Evolutionary conservation across 2,888 invertebrate species (phyloP), one percentile per base, ranked within the genome.

Genomic region (Ophion ventricosus): DNA sequence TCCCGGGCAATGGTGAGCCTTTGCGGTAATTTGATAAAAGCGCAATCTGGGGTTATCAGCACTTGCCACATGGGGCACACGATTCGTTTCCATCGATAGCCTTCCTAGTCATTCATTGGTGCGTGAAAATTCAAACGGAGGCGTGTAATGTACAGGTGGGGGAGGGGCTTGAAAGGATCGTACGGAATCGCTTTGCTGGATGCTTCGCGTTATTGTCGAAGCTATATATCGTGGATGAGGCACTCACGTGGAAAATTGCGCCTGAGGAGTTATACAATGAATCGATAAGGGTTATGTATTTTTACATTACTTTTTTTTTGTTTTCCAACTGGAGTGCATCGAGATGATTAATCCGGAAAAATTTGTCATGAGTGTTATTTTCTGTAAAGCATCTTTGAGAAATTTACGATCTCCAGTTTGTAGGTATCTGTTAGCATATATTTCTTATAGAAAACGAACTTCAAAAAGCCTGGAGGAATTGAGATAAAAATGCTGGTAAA

Each of bases 11-110:
- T 20, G 66, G 49, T 43, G 61, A 57, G 75, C 73, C 79, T 5
- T 29, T 67, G 59, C 67, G 79, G 85, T 92, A 92, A 93, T 92
- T 91, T 88, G 89, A 92, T 93, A 88, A 83, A 89, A 87, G 88
- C 86, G 89, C 92, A 92, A 93, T 93, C 88, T 89, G 87, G 77
- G 90, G 91, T 92, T 93, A 93, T 93, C 93, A 92, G 92, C 89
- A 74, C 59, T 85, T 80, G 87, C 91, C 93, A 93, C 90, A 93
- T 93, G 93, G 91, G 92, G 85, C 90, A 69, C 79, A 29, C 66
- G 43, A 70, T 35, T 82, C 82, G 82, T 84, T 84, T 74, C 17
- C 54, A 49, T 26, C 75, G 56, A 70, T 72, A 57, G 78, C 43
- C 76, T 76, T 83, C 49, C 74, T 66, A 75, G 75, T 72, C 26